A percentile compares a stretch with the other conserved stretches of the same genome.
Evolutionary conservation across 64 coral and sea anemone genomes (phyloP).

Genomic region (Acropora yongei): DNA sequence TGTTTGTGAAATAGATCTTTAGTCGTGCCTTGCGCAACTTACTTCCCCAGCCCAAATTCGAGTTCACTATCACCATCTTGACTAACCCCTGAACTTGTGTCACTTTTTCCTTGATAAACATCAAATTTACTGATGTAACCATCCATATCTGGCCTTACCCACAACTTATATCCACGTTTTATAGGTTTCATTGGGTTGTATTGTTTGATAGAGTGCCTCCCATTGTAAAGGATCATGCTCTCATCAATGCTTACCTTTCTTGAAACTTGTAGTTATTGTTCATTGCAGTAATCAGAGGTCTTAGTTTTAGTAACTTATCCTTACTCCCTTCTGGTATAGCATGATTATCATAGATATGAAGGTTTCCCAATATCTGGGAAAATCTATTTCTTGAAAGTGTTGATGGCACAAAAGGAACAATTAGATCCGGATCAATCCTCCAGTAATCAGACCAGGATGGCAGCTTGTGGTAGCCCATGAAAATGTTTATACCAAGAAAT

Average conservation of each 20-base stretch:
- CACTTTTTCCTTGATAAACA: slow-evolving; percentile 5
- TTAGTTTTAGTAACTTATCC: slow-evolving; percentile 56
- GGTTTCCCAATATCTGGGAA: slow-evolving; percentile 17
- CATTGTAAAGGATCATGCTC: too few relatives aligned
- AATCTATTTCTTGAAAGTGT: slow-evolving; percentile 48
- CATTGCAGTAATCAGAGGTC: slow-evolving; percentile 54
- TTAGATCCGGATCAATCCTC: slow-evolving; percentile 57
- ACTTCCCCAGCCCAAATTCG: slow-evolving; percentile 1
- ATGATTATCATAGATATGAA: too few relatives aligned
- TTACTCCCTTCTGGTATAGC: neutral
- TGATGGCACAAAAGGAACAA: slow-evolving; percentile 52
- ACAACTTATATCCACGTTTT: too few relatives aligned
- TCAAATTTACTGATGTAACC: neutral
- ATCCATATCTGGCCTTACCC: too few relatives aligned
- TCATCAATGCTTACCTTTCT: neutral
- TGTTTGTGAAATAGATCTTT: slow-evolving; percentile 32
- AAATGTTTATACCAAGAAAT: slow-evolving; percentile 47
- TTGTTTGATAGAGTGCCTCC: too few relatives aligned
- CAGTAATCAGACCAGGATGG: slow-evolving; percentile 72
- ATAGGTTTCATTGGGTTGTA: too few relatives aligned
- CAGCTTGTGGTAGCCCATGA: slow-evolving; percentile 70
- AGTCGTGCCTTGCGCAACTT: neutral
- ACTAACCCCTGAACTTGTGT: slow-evolving; percentile 7
- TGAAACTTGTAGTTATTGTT: slow-evolving; percentile 62
- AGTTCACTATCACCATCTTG: neutral